These are phyloP conservation scores for Scaptomyza graminum DNA, from an alignment of 1,140 invertebrate genomes.

Conservation along the genomic window DNA sequence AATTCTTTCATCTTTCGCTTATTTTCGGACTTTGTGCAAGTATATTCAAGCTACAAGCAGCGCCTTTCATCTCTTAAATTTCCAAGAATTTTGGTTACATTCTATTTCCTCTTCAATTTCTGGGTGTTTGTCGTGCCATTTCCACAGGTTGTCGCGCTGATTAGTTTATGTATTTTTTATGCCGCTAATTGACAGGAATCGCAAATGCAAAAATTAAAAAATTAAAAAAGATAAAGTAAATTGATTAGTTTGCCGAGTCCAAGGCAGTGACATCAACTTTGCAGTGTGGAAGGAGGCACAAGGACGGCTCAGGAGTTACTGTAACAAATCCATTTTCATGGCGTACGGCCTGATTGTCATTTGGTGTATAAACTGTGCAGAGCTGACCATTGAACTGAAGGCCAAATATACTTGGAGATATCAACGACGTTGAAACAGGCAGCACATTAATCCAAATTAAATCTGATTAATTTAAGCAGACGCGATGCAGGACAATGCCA, in stretches of 20 bases:
- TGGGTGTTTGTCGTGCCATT: not conserved
- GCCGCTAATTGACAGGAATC: conserved; percentile 66
- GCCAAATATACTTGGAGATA: conserved; percentile 10
- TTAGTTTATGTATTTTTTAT: conserved; percentile 45
- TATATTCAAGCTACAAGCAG: not conserved
- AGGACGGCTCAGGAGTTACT: conserved; percentile 15
- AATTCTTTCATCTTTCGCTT: too few relatives aligned
- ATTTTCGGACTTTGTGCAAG: too few relatives aligned
- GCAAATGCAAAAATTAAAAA: conserved; percentile 7
- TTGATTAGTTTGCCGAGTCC: conserved; percentile 59
- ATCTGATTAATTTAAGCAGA: conserved; percentile 34
- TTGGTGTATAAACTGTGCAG: conserved; percentile 33
- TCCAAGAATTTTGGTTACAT: conserved; percentile 27
- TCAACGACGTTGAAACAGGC: conserved; percentile 1
- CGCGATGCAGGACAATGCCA: conserved; percentile 20
- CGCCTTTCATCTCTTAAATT: not conserved
- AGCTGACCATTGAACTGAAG: conserved; percentile 27
- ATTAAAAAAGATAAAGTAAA: conserved; percentile 13
- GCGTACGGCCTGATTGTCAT: conserved; percentile 42
- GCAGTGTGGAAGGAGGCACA: not conserved
- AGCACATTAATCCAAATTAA: conserved; percentile 42
- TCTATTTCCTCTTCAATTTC: conserved; percentile 7
- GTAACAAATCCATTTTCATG: conserved; percentile 44
- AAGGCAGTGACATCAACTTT: conserved; percentile 39
- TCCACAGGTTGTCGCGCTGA: conserved; percentile 31